A percentile compares a stretch with the other conserved stretches of the same genome.
phyloP scores from a whole-genome alignment of 2,113 vertebrate genomes.

The Pseudolaguvia tuberculata region DNA sequence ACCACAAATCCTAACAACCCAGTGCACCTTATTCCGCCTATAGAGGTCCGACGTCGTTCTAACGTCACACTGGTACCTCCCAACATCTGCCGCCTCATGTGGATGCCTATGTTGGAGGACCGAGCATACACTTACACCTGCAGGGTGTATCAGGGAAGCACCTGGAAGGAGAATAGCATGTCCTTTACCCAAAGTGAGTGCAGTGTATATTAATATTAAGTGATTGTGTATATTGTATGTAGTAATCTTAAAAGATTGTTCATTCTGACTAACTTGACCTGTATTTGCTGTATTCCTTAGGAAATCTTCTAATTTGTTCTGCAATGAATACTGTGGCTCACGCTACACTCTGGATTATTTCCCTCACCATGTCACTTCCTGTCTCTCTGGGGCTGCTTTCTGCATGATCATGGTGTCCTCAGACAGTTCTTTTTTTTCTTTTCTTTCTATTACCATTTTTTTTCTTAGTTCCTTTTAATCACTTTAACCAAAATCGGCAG shows the following conservation, averaged over 20 bases:
- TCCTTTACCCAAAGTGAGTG: conserved; percentile 71
- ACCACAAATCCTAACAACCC: conserved; percentile 67
- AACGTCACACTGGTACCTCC: conserved; percentile 68
- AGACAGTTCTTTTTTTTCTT: no score
- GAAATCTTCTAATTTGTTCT: conserved; percentile 70
- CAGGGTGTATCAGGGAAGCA: conserved; percentile 69
- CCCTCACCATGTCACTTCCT: conserved; percentile 63
- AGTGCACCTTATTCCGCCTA: conserved; percentile 54
- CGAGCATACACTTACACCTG: conserved; percentile 73
- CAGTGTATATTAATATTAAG: not conserved
- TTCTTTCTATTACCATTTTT: no score
- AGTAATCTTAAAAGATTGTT: not conserved
- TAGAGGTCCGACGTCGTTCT: conserved; percentile 65
- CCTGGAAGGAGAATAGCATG: conserved; percentile 75
- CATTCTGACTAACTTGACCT: not conserved
- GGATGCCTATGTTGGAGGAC: conserved; percentile 69
- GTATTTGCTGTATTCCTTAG: conserved; percentile 42
- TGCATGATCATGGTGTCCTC: no score
- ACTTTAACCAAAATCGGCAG: no score
- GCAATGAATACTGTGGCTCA: conserved; percentile 62
- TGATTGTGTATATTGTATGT: not conserved
- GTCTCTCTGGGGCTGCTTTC: conserved; percentile 62
- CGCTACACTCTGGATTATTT: conserved; percentile 58
- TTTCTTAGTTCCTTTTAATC: no score
- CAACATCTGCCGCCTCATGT: conserved; percentile 69